Conservation (phyloP, 2,888 invertebrate genomes). For the Ellobium chinense region DNA sequence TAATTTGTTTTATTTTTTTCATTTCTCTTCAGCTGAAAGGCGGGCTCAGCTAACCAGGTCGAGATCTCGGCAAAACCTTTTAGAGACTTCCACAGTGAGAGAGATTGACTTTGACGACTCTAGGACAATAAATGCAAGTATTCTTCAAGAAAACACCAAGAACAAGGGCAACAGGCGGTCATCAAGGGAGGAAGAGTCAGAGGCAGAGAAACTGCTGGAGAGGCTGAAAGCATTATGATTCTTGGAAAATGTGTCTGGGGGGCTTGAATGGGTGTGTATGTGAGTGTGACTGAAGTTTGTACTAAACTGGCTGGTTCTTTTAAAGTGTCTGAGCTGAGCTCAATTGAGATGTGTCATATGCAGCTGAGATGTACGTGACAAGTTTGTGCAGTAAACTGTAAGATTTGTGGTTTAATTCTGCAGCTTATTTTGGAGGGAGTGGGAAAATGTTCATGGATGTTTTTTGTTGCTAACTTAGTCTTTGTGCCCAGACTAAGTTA, state of each 20-base stretch:
- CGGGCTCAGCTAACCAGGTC: constrained; percentile 93
- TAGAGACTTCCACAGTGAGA: constrained; percentile 64
- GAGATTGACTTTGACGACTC: constrained; percentile 75
- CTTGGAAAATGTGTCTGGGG: too few relatives aligned
- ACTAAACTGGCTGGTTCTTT: not conserved
- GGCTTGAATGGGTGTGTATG: not conserved
- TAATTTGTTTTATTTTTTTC: too few relatives aligned
- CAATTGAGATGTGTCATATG: too few relatives aligned
- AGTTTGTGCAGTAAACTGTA: too few relatives aligned
- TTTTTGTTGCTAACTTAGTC: too few relatives aligned
- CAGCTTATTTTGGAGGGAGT: too few relatives aligned
- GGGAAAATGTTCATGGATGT: too few relatives aligned
- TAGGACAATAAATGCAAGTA: constrained; percentile 38
- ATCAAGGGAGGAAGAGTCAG: constrained; percentile 59
- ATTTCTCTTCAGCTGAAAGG: constrained; percentile 86
- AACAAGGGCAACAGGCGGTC: constrained; percentile 38
- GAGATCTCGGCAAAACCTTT: constrained; percentile 84
- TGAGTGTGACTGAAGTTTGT: not conserved
- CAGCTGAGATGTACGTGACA: too few relatives aligned
- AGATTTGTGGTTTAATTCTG: too few relatives aligned
- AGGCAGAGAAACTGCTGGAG: constrained; percentile 73
- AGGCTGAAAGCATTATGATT: constrained; percentile 70
- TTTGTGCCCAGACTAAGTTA: too few relatives aligned
- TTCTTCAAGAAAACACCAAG: constrained; percentile 24
- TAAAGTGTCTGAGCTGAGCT: too few relatives aligned